Base-by-base conservation (phyloP, 2,113 vertebrate genomes). In the Ondatra zibethicus region DNA sequence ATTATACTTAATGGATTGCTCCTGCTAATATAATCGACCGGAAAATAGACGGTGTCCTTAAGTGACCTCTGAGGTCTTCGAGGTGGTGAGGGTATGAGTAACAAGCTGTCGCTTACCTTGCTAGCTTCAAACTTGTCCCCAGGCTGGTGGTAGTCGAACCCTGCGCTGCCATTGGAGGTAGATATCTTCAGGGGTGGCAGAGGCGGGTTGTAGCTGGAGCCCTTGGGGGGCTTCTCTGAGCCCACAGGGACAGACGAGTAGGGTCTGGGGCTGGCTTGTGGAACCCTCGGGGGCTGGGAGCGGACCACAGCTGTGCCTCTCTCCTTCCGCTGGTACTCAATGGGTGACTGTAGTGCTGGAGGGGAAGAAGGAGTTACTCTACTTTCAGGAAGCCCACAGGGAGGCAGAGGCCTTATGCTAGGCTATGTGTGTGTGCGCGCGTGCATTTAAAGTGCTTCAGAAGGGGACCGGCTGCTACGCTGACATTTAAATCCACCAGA, bases 271-370 rank as follows among this genome's bases (percentile, higher is more conserved):
- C 99, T 99, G 91, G 99, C 98, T 81, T 99, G 99, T 95, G 97
- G 23, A 58, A 96, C 96, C 97, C 99, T 96, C 66, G 98, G 7
- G 0, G 99, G 98, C 95, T 99, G 99, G 82, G 99, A 98, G 89
- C 99, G 99, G 98, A 99, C 99, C 94, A 99, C 98, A 8, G 99
- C 97, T 89, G 99, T 98, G 98, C 97, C 96, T 96, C 97, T 98
- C 85, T 99, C 99, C 97, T 99, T 99, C 98, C 99, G 99, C 81
- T 99, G 99, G 97, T 99, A 99, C 97, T 99, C 99, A 25, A 99
- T 99, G 80, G 99, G 99, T 6, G 99, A 99, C 98, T 99, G 99
- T 0, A 99, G 99, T 19, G 99, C 99, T 99, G 97, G 63, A 97
- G 19, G 58, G 6, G 58, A 82, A 36, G 0, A 50, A 70, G 12